Evolutionary conservation across 2,797 vertebrate species (phyloP), one percentile per base, ranked within the genome.

Genomic region (Sebastes trivittatus): DNA sequence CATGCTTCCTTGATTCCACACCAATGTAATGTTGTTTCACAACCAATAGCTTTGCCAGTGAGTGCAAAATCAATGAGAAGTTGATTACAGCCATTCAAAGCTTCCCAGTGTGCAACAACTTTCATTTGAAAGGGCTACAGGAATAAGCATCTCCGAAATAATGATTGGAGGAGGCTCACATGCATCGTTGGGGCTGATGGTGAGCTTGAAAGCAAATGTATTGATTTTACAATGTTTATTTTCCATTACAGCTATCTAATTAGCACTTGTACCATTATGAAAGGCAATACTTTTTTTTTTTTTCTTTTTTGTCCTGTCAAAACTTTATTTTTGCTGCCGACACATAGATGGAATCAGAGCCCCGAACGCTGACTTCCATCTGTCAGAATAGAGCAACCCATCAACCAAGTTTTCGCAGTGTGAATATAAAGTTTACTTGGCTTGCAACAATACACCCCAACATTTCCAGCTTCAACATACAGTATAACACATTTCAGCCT

Each of bases 1-100:
- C 20, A 25, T 22, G 60, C 63, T 70, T 73, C 78, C 52, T 34
- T 62, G 22, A 78, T 66, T 59, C 25, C 52, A 11, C 30, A 42
- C 68, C 52, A 36, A 63, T 52, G 62, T 23, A 46, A 69, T 80
- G 74, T 82, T 80, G 34, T 38, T 73, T 23, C 32, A 78, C 62
- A 79, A 79, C 69, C 81, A 71, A 75, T 75, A 69, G 55, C 70
- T 78, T 72, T 54, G 60, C 36, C 64, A 10, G 63, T 54, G 62
- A 86, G 62, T 75, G 77, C 32, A 84, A 84, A 89, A 89, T 89
- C 75, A 84, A 88, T 88, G 36, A 66, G 56, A 77, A 81, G 73
- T 78, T 87, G 75, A 87, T 87, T 83, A 68, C 80, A 59, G 55
- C 73, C 34, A 87, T 88, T 85, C 64, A 86, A 85, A 69, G 49